phyloP scores from a whole-genome alignment of 2,888 invertebrate species.

The Ischnura elegans region DNA sequence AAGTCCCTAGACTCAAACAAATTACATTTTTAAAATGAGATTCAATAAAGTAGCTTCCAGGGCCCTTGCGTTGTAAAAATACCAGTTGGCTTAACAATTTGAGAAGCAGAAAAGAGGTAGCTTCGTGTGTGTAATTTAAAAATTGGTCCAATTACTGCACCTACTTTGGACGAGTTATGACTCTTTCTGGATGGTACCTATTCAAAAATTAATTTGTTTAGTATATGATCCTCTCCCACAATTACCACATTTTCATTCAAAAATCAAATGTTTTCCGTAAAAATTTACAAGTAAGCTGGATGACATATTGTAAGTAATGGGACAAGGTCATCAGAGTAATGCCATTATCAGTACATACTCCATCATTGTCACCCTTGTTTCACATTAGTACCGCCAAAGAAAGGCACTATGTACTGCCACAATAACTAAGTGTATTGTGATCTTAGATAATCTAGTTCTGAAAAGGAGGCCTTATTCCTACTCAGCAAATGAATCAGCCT shows the following conservation, averaged over 20 bases:
- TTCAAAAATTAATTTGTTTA: constrained; percentile 31
- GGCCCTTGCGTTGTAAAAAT: constrained; percentile 4
- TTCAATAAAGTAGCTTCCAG: constrained; percentile 29
- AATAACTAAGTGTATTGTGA: neutral
- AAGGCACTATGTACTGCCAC: neutral
- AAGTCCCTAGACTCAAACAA: constrained; percentile 23
- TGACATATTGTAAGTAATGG: neutral
- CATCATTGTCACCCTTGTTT: neutral
- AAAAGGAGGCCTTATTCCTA: constrained; percentile 6
- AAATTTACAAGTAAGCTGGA: neutral
- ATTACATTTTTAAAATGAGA: constrained; percentile 36
- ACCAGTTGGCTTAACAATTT: constrained; percentile 16
- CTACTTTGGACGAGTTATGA: constrained; percentile 21
- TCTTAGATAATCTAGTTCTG: constrained; percentile 25
- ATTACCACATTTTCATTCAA: neutral
- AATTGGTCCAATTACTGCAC: constrained; percentile 35
- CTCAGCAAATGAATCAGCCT: constrained; percentile 4
- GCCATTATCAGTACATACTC: neutral
- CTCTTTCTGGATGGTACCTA: constrained; percentile 38
- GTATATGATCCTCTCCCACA: constrained; percentile 16
- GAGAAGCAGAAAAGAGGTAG: constrained; percentile 49
- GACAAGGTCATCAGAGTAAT: neutral
- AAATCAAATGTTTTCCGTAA: neutral
- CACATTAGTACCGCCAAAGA: neutral
- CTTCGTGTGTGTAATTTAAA: constrained; percentile 38